A percentile compares a stretch with the other conserved stretches of the same genome.
Conservation (phyloP, 2,797 vertebrate genomes). For the Sternotherus odoratus region DNA sequence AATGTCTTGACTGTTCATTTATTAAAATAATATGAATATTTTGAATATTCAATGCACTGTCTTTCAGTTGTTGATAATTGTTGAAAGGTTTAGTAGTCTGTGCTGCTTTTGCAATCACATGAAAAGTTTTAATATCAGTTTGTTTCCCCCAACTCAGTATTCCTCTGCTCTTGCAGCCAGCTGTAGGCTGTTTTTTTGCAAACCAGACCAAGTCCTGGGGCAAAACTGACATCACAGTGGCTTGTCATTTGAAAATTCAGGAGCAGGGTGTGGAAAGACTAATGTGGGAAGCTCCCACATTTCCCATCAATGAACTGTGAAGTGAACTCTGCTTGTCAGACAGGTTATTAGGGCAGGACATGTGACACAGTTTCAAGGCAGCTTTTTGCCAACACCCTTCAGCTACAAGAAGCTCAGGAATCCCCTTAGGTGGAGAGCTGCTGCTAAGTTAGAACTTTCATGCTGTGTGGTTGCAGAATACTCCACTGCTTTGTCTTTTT, state of each 20-base stretch:
- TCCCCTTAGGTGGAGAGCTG: conserved; percentile 55
- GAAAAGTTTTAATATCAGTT: neutral
- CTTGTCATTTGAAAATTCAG: conserved; percentile 52
- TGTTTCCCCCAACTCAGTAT: conserved; percentile 38
- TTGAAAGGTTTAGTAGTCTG: neutral
- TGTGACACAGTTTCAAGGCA: conserved; percentile 52
- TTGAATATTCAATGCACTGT: neutral
- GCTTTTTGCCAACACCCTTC: conserved; percentile 63
- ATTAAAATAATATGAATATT: neutral
- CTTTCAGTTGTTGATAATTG: neutral
- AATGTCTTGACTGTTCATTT: neutral
- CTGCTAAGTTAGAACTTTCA: conserved; percentile 71
- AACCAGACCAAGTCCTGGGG: conserved; percentile 37
- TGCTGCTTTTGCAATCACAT: neutral
- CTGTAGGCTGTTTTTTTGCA: conserved; percentile 40
- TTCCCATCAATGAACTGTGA: conserved; percentile 52
- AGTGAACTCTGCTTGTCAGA: conserved; percentile 59
- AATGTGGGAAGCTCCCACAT: conserved; percentile 18
- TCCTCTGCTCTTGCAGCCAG: conserved; percentile 42
- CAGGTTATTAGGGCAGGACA: conserved; percentile 63
- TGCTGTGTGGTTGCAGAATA: neutral
- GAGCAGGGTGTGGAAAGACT: conserved; percentile 13
- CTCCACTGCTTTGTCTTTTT: neutral
- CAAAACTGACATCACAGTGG: conserved; percentile 45
- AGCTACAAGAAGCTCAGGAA: conserved; percentile 11